Conservation (phyloP, 2,888 invertebrate species). For the Erannis defoliaria region DNA sequence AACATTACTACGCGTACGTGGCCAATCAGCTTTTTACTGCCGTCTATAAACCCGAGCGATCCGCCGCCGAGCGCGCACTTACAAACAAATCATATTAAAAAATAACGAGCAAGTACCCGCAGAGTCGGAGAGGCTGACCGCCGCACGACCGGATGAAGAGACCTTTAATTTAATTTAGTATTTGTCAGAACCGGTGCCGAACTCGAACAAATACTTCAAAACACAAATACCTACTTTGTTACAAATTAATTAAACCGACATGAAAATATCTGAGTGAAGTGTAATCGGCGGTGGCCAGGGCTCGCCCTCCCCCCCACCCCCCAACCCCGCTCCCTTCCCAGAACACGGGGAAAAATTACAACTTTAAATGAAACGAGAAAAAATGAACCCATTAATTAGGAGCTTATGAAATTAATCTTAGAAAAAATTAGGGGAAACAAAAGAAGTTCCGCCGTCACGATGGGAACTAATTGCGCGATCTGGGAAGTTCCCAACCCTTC, state of each 20-base stretch:
- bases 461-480: conserved; percentile 29
- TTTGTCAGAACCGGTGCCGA: not conserved
- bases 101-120: conserved; percentile 4
- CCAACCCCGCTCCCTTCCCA: conserved; percentile 28
- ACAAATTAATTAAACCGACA: conserved; percentile 28
- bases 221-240: conserved; percentile 13
- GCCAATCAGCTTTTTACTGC: conserved; percentile 15
- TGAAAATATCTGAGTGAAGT: conserved; percentile 25
- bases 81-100: not conserved
- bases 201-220: conserved; percentile 5
- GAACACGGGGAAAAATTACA: conserved; percentile 23
- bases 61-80: not conserved
- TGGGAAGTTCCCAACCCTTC: conserved; percentile 27
- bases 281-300: conserved; percentile 19
- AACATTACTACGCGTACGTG: conserved; percentile 8
- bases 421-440: conserved; percentile 34
- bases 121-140: not conserved
- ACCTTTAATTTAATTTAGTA: conserved; percentile 4
- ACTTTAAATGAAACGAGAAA: conserved; percentile 41
- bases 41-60: conserved; percentile 1
- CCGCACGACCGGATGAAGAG: not conserved
- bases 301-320: too few species aligned
- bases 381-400: conserved; percentile 45
- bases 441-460: conserved; percentile 28
- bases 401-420: conserved; percentile 45